These are phyloP conservation scores for Muscidifurax raptorellus DNA, from an alignment of 1,140 invertebrate genomes.

Conservation along the genomic window DNA sequence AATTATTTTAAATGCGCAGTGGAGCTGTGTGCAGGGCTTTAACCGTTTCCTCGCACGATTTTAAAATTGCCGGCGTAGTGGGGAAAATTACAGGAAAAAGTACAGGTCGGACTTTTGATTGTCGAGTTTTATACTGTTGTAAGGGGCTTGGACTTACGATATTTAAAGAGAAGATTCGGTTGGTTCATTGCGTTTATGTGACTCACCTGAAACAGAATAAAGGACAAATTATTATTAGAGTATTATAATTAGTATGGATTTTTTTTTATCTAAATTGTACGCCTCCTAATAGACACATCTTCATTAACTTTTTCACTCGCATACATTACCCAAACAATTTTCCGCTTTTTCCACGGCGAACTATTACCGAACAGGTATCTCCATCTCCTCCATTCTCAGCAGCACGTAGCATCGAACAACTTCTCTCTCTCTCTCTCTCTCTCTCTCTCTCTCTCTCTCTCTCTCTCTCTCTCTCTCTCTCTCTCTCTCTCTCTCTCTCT, in stretches of 20 bases:
- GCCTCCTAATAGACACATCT: not conserved
- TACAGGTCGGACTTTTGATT: not conserved
- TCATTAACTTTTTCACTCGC: not conserved
- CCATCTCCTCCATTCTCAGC: not conserved
- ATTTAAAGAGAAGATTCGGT: not conserved
- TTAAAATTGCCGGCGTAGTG: not conserved
- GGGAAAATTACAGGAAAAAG: not conserved
- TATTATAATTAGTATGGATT: too few species aligned
- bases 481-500: too few species aligned
- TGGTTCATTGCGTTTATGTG: not conserved
- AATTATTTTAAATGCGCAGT: constrained; percentile 40
- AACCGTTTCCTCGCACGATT: not conserved
- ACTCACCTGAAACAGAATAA: not conserved
- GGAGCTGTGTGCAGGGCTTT: not conserved
- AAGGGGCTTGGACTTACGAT: not conserved
- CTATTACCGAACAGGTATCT: constrained; percentile 21
- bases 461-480: too few species aligned
- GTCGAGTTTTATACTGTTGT: not conserved
- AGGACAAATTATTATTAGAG: not conserved
- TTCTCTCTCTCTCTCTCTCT: not conserved
- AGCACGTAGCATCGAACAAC: not conserved
- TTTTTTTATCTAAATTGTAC: too few species aligned
- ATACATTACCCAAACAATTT: not conserved
- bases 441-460: too few species aligned
- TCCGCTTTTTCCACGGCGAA: not conserved